phyloP scores from a whole-genome alignment of 2,113 vertebrate genomes.

The Archilochus colubris region DNA sequence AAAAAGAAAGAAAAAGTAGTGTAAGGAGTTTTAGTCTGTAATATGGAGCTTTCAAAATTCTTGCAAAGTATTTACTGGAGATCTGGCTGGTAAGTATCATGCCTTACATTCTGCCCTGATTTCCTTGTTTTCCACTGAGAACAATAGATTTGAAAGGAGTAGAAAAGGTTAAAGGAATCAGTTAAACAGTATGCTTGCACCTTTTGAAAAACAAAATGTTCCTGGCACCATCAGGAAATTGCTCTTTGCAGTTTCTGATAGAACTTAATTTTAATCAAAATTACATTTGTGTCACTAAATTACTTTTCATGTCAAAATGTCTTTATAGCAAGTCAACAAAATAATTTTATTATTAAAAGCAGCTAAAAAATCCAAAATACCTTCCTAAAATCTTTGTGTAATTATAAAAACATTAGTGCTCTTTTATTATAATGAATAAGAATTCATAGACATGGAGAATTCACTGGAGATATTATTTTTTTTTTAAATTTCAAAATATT shows the following conservation, averaged over 20 bases:
- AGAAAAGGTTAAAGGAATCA: neutral
- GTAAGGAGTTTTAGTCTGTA: neutral
- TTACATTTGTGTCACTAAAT: neutral
- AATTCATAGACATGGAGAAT: neutral
- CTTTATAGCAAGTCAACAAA: neutral
- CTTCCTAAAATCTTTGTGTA: neutral
- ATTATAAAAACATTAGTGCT: neutral
- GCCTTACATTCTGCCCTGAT: neutral
- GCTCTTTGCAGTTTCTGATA: neutral
- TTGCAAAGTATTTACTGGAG: neutral
- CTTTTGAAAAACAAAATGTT: neutral
- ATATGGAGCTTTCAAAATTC: neutral
- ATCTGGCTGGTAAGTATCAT: neutral
- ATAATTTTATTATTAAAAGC: neutral
- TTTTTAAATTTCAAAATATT: neutral
- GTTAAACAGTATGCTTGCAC: neutral
- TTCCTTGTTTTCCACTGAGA: neutral
- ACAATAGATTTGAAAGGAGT: neutral
- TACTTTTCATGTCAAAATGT: neutral
- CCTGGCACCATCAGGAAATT: neutral
- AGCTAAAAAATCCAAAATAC: neutral
- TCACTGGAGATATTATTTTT: neutral
- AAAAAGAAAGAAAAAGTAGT: neutral
- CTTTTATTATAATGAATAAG: neutral
- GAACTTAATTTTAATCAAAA: neutral